Percentiles rank a stretch among this genome's conserved stretches.
Evolutionary conservation across 2,113 vertebrate species (phyloP).

Genomic region (Sylvia atricapilla): DNA sequence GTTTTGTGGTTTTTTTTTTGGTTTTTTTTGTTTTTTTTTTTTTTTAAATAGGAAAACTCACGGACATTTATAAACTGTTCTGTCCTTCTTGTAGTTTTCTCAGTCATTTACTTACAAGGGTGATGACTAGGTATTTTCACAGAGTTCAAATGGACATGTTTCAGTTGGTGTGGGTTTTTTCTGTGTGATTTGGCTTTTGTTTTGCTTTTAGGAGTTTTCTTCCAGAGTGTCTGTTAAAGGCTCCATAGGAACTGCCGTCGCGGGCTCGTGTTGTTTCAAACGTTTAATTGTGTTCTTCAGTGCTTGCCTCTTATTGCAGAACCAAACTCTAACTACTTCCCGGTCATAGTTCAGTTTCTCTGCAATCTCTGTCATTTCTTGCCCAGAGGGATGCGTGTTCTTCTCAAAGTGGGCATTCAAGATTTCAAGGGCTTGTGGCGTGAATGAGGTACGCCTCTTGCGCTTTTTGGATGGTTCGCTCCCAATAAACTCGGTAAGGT

Average conservation of each 20-base stretch:
- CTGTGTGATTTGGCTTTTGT: constrained; percentile 16
- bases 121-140: constrained; percentile 57
- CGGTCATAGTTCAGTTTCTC: constrained; percentile 99
- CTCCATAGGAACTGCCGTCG: constrained; percentile 83
- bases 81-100: constrained; percentile 73
- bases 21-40: neutral
- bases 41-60: constrained; percentile 74
- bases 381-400: constrained; percentile 98
- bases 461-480: constrained; percentile 99
- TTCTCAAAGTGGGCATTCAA: constrained; percentile 99
- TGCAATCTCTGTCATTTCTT: constrained; percentile 99
- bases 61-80: constrained; percentile 68
- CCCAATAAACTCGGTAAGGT: constrained; percentile 99
- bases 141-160: constrained; percentile 51
- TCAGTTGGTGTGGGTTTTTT: constrained; percentile 10
- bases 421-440: constrained; percentile 98
- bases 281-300: constrained; percentile 99
- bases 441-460: constrained; percentile 99
- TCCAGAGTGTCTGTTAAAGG: constrained; percentile 90
- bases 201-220: constrained; percentile 85
- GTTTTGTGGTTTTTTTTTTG: constrained; percentile 13
- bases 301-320: constrained; percentile 99
- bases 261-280: constrained; percentile 93
- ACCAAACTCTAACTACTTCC: constrained; percentile 99
- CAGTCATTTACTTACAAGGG: constrained; percentile 79